phyloP scores from a whole-genome alignment of 2,888 invertebrate genomes.

The Lagria hirta region DNA sequence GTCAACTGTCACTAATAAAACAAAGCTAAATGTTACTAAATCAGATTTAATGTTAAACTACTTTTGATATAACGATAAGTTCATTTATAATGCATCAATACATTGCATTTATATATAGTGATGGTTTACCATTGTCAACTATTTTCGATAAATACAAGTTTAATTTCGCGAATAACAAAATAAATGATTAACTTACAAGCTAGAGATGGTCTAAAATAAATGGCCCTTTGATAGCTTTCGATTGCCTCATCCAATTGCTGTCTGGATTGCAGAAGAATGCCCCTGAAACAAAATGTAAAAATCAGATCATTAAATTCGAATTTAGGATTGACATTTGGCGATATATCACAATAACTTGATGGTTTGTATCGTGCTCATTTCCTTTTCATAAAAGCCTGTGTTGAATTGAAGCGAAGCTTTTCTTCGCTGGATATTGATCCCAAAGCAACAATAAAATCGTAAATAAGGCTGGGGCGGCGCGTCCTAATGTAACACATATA shows the following conservation, averaged over 20 bases:
- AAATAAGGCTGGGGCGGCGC: slow-evolving; percentile 23
- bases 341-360: slow-evolving; percentile 41
- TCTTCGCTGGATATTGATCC: slow-evolving; percentile 34
- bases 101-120: too few species aligned
- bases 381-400: slow-evolving; percentile 33
- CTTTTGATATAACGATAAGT: too few species aligned
- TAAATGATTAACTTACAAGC: slow-evolving; percentile 77
- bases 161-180: too few species aligned
- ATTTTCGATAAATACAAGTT: too few species aligned
- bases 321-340: slow-evolving; percentile 40
- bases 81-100: too few species aligned
- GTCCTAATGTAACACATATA: slow-evolving; percentile 1
- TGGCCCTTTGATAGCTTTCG: slow-evolving; percentile 87
- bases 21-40: too few species aligned
- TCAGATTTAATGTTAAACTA: too few species aligned
- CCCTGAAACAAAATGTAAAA: slow-evolving; percentile 81
- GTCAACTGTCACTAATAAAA: too few species aligned
- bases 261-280: slow-evolving; percentile 87
- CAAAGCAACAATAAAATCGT: slow-evolving; percentile 33
- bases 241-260: slow-evolving; percentile 85
- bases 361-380: slow-evolving; percentile 39
- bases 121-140: too few species aligned
- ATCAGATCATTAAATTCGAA: too few species aligned
- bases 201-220: slow-evolving; percentile 89
- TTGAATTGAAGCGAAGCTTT: slow-evolving; percentile 29